Conservation (phyloP, 2,797 vertebrate genomes). For the Cichlasoma orientale region DNA sequence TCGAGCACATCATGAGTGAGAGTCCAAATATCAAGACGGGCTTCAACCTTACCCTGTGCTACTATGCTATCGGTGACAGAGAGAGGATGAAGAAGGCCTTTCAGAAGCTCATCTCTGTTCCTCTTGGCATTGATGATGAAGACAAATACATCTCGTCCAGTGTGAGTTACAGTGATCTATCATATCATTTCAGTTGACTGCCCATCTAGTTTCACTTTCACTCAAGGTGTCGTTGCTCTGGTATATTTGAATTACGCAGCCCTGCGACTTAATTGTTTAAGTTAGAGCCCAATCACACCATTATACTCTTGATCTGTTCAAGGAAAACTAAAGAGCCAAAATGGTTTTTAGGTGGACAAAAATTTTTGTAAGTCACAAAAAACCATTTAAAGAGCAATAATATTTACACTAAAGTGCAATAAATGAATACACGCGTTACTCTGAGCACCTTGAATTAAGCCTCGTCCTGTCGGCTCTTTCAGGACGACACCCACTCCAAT, state of each 20-base stretch:
- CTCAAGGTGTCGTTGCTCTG: background rate
- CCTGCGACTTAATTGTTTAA: background rate
- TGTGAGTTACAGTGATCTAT: conserved; percentile 77
- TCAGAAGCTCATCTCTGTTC: conserved; percentile 92
- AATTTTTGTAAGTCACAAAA: background rate
- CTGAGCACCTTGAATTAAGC: background rate
- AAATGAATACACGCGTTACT: background rate
- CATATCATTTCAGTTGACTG: background rate
- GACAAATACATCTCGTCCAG: conserved; percentile 91
- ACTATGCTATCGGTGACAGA: conserved; percentile 89
- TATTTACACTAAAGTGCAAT: background rate
- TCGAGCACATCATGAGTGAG: conserved; percentile 94
- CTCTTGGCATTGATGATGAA: conserved; percentile 90
- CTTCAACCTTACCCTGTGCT: conserved; percentile 94
- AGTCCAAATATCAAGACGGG: conserved; percentile 91
- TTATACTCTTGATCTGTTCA: background rate
- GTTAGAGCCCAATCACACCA: background rate
- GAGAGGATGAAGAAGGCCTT: conserved; percentile 98
- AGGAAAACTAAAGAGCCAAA: background rate
- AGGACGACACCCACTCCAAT: conserved; percentile 91
- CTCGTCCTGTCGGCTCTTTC: conserved; percentile 10
- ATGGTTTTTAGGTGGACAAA: background rate
- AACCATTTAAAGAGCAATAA: background rate
- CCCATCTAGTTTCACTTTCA: background rate
- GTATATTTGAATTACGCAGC: background rate